phyloP scores from a whole-genome alignment of 2,113 vertebrate genomes.

The Prunella himalayana region DNA sequence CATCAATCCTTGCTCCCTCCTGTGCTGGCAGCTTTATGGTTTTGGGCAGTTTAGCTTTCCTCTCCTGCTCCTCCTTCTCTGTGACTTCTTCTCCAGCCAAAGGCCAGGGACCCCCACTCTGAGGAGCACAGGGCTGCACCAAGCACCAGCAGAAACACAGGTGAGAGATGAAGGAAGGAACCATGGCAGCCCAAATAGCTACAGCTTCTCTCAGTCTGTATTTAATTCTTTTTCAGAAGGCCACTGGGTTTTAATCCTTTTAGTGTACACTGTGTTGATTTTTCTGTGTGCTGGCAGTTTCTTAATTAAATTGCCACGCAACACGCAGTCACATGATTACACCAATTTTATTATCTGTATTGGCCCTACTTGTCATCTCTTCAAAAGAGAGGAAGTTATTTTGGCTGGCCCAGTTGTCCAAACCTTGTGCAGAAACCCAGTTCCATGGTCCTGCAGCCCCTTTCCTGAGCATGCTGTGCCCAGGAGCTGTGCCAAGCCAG shows the following conservation, averaged over 20 bases:
- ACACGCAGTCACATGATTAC: background rate
- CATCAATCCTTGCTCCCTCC: background rate
- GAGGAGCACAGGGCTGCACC: fast-evolving
- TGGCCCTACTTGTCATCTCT: background rate
- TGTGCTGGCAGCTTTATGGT: background rate
- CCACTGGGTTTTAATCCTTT: background rate
- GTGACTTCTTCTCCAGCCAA: background rate
- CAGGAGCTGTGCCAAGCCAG: background rate
- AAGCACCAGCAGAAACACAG: fast-evolving
- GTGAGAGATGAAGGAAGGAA: background rate
- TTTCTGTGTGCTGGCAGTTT: background rate
- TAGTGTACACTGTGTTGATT: background rate
- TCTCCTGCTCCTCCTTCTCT: background rate
- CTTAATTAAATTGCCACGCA: constrained; percentile 14
- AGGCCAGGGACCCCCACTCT: background rate
- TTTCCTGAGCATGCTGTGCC: fast-evolving
- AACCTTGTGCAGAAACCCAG: background rate
- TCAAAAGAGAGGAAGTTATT: background rate
- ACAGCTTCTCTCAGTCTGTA: background rate
- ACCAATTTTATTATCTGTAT: background rate
- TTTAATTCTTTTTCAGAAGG: background rate
- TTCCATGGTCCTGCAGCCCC: fast-evolving
- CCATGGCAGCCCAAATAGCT: background rate
- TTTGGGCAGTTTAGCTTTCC: background rate
- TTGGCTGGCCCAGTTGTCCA: background rate